A percentile compares a stretch with the other conserved stretches of the same genome.
Conservation (phyloP, 2,888 invertebrate genomes). For the Tridacna crocea region DNA sequence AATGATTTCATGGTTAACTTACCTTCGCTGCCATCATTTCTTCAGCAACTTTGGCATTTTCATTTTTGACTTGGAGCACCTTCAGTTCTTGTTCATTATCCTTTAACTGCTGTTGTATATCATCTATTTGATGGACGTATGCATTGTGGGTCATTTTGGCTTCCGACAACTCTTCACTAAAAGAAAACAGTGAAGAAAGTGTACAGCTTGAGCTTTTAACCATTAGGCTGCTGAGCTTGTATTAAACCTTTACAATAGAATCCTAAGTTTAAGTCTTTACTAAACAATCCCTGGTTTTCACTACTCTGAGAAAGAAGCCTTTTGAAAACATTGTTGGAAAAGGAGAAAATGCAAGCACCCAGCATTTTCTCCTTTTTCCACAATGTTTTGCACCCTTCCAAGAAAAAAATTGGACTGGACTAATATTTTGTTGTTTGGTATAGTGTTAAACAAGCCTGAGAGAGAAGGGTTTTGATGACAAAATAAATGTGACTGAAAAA, state of each 20-base stretch:
- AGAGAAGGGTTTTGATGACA: too few relatives aligned
- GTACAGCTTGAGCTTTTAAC: not conserved
- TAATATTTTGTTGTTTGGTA: too few relatives aligned
- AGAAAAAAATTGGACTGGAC: too few relatives aligned
- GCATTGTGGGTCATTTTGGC: conserved; percentile 80
- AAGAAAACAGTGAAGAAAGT: conserved; percentile 12
- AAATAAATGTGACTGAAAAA: too few relatives aligned
- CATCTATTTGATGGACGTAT: conserved; percentile 79
- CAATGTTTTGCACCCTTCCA: not conserved
- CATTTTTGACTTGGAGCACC: conserved; percentile 78
- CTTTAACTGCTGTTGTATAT: conserved; percentile 74
- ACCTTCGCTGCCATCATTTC: conserved; percentile 78
- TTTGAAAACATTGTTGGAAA: not conserved
- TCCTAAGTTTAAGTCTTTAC: too few relatives aligned
- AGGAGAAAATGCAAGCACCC: not conserved
- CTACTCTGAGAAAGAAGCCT: not conserved
- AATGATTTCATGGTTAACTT: not conserved
- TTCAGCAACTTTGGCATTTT: conserved; percentile 79
- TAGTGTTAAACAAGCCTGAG: too few relatives aligned
- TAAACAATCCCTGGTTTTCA: not conserved
- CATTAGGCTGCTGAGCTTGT: too few relatives aligned
- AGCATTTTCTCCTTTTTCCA: not conserved
- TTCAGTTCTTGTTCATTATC: conserved; percentile 80
- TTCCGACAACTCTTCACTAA: conserved; percentile 79
- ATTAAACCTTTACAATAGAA: too few relatives aligned